Conservation (phyloP, 2,797 vertebrate species). For the Erpetoichthys calabaricus region DNA sequence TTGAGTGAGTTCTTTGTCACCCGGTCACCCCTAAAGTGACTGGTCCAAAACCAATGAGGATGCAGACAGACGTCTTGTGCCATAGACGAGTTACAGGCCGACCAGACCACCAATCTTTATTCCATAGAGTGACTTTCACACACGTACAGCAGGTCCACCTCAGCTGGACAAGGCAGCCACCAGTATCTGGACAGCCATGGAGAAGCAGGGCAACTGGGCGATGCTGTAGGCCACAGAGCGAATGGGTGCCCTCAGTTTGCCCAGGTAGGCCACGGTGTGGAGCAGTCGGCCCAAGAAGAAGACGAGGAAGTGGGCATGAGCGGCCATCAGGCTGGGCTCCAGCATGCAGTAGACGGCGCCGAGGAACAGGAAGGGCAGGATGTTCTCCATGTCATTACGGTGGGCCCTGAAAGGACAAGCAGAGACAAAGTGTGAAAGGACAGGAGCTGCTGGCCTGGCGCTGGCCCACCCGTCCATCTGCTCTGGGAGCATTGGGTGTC, state of each 20-base stretch:
- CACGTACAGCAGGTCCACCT: too few relatives aligned
- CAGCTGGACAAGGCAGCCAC: slow-evolving; percentile 25
- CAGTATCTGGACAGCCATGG: slow-evolving; percentile 83
- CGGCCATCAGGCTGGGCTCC: slow-evolving; percentile 49
- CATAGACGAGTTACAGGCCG: too few relatives aligned
- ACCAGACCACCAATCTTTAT: too few relatives aligned
- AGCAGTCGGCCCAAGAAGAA: slow-evolving; percentile 62
- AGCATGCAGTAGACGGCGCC: slow-evolving; percentile 73
- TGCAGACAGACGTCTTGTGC: too few relatives aligned
- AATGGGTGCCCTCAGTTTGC: slow-evolving; percentile 53
- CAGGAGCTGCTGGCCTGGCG: not conserved
- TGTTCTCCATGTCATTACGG: slow-evolving; percentile 83
- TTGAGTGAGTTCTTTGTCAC: too few relatives aligned
- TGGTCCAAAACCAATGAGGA: too few relatives aligned
- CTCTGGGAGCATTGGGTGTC: too few relatives aligned
- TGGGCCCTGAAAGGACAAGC: slow-evolving; percentile 56
- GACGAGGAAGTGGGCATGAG: slow-evolving; percentile 69
- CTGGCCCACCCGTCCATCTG: too few relatives aligned
- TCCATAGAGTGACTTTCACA: too few relatives aligned
- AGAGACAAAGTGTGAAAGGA: slow-evolving; percentile 6
- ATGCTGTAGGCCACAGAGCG: slow-evolving; percentile 70
- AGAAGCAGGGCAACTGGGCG: slow-evolving; percentile 75
- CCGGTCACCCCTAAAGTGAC: too few relatives aligned
- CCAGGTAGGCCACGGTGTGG: slow-evolving; percentile 76
- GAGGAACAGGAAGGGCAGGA: slow-evolving; percentile 85